Evolutionary conservation across 1,140 invertebrate species (phyloP), one percentile per base, ranked within the genome.

Genomic region (Leptinotarsa lineolata): DNA sequence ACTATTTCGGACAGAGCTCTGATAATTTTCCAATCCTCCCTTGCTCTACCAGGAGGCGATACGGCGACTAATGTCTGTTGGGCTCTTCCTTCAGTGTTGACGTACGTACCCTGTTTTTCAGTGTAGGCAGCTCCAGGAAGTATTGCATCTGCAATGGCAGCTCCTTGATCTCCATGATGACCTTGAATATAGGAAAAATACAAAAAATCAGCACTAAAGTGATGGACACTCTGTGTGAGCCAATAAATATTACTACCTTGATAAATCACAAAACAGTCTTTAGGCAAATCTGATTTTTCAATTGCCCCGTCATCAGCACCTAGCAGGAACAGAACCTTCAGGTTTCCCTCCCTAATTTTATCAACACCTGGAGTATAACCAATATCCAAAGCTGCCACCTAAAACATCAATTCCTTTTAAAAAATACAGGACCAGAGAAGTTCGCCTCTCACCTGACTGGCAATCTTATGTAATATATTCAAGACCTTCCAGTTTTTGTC

Each of bases 11-110:
- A 90, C 3, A 91, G 82, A 15, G 90, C 88, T 73, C 89, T 87
- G 77, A 99, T 92, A 74, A 99, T 98, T 88, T 99, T 99, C 98
- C 98, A 99, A 87, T 99, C 98, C 78, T 96, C 95, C 72, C 97
- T 89, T 1, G 96, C 97, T 85, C 94, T 88, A 74, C 97, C 97
- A 16, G 97, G 97, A 59, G 97, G 94, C 24, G 93, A 91, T n/a
- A 99, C 91, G 16, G 97, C 97, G 4, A 91, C 87, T 59, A 93
- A 87, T 2, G 96, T 97, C 87, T 97, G 92, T 86, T 99, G 98
- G n/a, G 97, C 90, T 70, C 98, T 88, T 12, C 98, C 98, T 88
- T 99, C 98, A 0, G 95, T 98, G 85, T 99, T 99, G 0, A 98
- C 96, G 86, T 97, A 99, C 16, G 93, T 98, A 11, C 88, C 96